These are phyloP conservation scores for Chromis chromis DNA, from an alignment of 2,797 vertebrate genomes.

Conservation along the genomic window DNA sequence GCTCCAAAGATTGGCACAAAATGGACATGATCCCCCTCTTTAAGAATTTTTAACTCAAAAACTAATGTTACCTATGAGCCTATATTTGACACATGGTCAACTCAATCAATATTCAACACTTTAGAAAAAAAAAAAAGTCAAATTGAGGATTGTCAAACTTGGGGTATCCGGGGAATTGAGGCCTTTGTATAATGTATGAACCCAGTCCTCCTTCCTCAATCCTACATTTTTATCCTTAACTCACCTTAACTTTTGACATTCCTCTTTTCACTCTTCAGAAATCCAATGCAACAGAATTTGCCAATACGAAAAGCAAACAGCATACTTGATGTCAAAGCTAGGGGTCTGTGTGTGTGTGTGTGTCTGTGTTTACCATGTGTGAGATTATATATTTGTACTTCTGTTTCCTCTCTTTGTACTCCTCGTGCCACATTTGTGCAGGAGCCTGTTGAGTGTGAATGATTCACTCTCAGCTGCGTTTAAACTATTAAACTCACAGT, in stretches of 20 bases:
- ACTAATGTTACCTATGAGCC: too few relatives aligned
- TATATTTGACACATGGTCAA: too few relatives aligned
- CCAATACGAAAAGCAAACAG: background rate
- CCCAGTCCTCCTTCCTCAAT: background rate
- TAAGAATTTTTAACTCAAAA: too few relatives aligned
- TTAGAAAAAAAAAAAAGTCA: too few relatives aligned
- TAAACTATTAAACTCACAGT: conserved; percentile 11
- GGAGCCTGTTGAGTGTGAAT: conserved; percentile 8
- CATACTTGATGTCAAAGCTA: background rate
- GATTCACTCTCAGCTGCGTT: conserved; percentile 15
- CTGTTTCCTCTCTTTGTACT: background rate
- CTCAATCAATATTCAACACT: too few relatives aligned
- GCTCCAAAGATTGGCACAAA: too few relatives aligned
- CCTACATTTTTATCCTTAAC: background rate
- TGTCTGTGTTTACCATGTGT: background rate
- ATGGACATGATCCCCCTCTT: too few relatives aligned
- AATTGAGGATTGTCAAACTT: too few relatives aligned
- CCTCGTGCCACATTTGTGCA: conserved; percentile 5
- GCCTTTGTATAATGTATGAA: background rate
- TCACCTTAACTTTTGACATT: background rate
- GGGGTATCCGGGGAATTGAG: too few relatives aligned
- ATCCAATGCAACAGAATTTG: background rate
- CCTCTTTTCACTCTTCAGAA: background rate
- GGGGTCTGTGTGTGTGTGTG: too few relatives aligned
- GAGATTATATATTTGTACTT: background rate